Conservation (phyloP, 2,113 vertebrate species). For the Sitta europaea region DNA sequence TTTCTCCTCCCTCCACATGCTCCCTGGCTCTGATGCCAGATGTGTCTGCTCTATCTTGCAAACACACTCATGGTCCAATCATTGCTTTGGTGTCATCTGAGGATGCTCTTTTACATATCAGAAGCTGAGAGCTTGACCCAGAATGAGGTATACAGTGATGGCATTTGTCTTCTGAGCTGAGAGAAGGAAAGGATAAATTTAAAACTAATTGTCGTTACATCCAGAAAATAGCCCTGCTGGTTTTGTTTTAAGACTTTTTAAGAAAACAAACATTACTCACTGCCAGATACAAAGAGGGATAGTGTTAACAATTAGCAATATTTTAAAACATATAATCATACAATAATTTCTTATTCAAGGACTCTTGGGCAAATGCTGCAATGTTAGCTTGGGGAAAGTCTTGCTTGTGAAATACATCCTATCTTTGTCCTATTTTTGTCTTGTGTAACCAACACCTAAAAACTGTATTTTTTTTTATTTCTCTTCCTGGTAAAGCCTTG, state of each 20-base stretch:
- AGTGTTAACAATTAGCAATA: background rate
- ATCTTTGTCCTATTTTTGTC: background rate
- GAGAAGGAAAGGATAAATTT: background rate
- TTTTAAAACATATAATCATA: background rate
- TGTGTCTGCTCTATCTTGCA: constrained; percentile 3
- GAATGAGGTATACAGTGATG: background rate
- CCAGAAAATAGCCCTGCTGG: background rate
- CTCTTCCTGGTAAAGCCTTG: background rate
- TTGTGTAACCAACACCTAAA: background rate
- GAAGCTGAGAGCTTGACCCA: background rate
- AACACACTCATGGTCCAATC: background rate
- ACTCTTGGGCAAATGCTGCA: background rate
- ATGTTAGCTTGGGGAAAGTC: background rate
- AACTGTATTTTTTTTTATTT: background rate
- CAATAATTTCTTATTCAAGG: background rate
- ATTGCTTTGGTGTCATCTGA: constrained; percentile 13
- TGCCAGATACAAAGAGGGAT: background rate
- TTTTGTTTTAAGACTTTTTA: background rate
- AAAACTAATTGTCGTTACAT: background rate
- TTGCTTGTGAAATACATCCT: background rate
- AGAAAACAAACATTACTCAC: background rate
- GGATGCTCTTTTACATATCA: background rate
- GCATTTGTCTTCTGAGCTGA: background rate
- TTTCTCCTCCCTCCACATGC: constrained; percentile 25
- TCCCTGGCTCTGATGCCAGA: background rate